Evolutionary conservation across 2,888 invertebrate species (phyloP).

Genomic region (Dynastes grantii): DNA sequence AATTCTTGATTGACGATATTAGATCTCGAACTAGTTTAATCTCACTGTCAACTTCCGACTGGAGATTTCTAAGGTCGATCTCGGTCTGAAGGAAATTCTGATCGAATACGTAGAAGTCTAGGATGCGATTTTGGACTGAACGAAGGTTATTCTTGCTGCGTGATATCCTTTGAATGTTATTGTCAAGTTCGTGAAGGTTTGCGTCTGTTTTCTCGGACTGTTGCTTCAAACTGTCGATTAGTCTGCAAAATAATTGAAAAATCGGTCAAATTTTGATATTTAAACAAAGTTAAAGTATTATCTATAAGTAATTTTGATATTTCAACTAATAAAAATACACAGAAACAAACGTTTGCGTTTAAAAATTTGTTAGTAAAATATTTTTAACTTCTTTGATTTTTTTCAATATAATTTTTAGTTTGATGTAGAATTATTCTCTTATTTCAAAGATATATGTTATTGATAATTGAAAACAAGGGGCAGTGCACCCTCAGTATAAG

Average conservation of each 20-base stretch:
- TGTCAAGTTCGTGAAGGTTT: constrained; percentile 84
- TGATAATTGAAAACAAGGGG: no score
- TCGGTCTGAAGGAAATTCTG: constrained; percentile 80
- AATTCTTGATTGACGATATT: constrained; percentile 75
- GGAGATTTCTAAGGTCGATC: constrained; percentile 75
- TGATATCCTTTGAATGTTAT: constrained; percentile 80
- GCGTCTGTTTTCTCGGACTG: constrained; percentile 83
- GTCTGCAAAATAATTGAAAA: constrained; percentile 74
- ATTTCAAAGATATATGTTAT: no score
- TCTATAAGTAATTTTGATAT: constrained; percentile 16
- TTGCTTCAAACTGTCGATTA: constrained; percentile 84
- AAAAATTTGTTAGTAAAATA: no score
- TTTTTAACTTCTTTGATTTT: no score
- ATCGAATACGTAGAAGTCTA: constrained; percentile 84
- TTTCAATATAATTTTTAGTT: no score
- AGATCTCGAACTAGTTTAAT: constrained; percentile 75
- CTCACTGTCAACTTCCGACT: constrained; percentile 74
- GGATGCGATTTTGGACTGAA: constrained; percentile 78
- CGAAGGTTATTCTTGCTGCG: constrained; percentile 80
- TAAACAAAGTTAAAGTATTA: constrained; percentile 2
- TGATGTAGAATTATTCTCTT: no score
- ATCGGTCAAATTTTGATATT: background rate
- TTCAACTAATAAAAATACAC: background rate
- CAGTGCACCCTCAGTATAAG: no score
- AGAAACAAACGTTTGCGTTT: no score